A percentile compares a stretch with the other conserved stretches of the same genome.
Evolutionary conservation across 2,888 invertebrate species (phyloP).

Genomic region (Leptinotarsa rubiginosa): DNA sequence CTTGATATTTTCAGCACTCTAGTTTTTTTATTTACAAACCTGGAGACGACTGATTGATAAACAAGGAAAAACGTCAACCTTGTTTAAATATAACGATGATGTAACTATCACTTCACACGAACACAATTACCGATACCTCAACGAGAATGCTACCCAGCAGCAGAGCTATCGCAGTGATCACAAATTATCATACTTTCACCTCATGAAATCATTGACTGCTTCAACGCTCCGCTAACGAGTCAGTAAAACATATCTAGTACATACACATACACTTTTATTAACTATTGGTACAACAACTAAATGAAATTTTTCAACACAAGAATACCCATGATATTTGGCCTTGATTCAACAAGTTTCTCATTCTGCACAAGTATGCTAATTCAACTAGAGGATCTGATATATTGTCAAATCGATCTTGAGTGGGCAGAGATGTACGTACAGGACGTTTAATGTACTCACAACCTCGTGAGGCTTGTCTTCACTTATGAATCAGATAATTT

Average conservation of each 20-base stretch:
- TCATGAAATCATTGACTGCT: slow-evolving; percentile 17
- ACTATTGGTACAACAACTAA: slow-evolving; percentile 8
- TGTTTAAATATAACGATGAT: slow-evolving; percentile 15
- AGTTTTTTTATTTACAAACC: slow-evolving; percentile 1
- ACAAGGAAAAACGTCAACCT: neutral
- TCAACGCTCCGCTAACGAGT: slow-evolving; percentile 4
- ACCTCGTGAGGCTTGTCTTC: no score
- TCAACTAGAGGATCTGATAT: slow-evolving; percentile 17
- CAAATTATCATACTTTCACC: slow-evolving; percentile 11
- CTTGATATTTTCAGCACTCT: neutral
- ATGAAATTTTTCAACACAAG: slow-evolving; percentile 22
- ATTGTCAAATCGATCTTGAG: slow-evolving; percentile 20
- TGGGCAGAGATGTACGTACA: slow-evolving; percentile 23
- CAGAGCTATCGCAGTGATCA: slow-evolving; percentile 8
- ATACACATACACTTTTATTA: slow-evolving; percentile 6
- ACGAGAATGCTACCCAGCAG: slow-evolving; percentile 2
- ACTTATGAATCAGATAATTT: no score
- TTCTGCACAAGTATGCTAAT: slow-evolving; percentile 31
- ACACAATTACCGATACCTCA: slow-evolving; percentile 2
- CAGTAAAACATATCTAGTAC: slow-evolving; percentile 11
- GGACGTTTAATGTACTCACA: neutral
- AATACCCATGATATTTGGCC: slow-evolving; percentile 21
- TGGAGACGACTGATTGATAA: neutral
- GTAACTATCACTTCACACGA: slow-evolving; percentile 8
- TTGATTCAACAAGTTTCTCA: slow-evolving; percentile 28